phyloP scores from a whole-genome alignment of 2,888 invertebrate species.

The Stenodema calcarata region DNA sequence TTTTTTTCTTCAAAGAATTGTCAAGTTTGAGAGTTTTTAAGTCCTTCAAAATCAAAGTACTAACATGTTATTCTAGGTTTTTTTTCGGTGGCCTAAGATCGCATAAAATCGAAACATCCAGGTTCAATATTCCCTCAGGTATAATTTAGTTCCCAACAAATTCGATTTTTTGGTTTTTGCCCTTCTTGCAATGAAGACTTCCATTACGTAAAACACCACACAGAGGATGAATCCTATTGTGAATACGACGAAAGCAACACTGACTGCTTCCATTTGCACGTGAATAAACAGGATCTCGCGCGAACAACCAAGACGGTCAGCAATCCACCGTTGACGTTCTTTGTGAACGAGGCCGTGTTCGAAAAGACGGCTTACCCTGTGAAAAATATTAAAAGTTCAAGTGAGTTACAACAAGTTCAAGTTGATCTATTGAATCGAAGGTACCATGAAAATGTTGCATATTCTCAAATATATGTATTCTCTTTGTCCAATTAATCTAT shows the following conservation, averaged over 20 bases:
- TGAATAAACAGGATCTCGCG: neutral
- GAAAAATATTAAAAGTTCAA: neutral
- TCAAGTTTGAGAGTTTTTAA: no score
- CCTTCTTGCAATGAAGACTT: neutral
- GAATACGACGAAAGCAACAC: constrained; percentile 21
- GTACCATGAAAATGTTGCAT: no score
- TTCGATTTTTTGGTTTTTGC: neutral
- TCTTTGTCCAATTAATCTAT: no score
- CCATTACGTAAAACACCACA: neutral
- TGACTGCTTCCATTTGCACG: constrained; percentile 30
- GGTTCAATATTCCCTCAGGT: neutral
- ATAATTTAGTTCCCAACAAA: neutral
- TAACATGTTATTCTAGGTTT: no score
- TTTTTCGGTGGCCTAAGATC: no score
- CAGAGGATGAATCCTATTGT: neutral
- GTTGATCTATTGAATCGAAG: no score
- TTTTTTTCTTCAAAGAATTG: no score
- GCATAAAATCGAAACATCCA: no score
- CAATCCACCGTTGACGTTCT: constrained; percentile 7
- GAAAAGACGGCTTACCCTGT: neutral
- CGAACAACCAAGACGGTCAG: neutral
- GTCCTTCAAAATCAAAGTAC: no score
- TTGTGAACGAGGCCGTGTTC: constrained; percentile 6
- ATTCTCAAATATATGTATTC: no score
- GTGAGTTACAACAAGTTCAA: no score